phyloP scores from a whole-genome alignment of 2,797 vertebrate genomes.

The Masticophis lateralis region DNA sequence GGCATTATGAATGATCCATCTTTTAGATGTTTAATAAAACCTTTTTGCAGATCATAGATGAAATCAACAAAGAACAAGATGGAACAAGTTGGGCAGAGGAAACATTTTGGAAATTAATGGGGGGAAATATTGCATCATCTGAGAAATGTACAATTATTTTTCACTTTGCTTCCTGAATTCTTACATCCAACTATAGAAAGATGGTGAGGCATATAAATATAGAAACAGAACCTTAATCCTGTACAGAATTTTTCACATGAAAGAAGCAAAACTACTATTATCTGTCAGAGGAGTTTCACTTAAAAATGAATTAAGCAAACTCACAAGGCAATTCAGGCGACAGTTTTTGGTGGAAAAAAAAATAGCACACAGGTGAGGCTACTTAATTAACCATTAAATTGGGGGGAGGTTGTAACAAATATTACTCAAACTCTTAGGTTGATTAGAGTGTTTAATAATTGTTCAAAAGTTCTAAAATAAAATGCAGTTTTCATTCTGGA shows the following conservation, averaged over 20 bases:
- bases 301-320: slow-evolving; percentile 23
- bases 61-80: slow-evolving; percentile 18
- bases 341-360: accelerated
- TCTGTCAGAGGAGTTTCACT: slow-evolving; percentile 12
- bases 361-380: slow-evolving; percentile 17
- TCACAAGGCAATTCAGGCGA: slow-evolving; percentile 28
- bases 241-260: slow-evolving; percentile 2
- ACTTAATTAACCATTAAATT: slow-evolving; percentile 10
- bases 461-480: not conserved
- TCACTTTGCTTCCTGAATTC: slow-evolving; percentile 22
- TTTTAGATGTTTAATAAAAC: not conserved
- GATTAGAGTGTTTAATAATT: not conserved
- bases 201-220: not conserved
- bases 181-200: not conserved
- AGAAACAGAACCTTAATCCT: slow-evolving; percentile 16
- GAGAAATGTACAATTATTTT: not conserved
- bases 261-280: not conserved
- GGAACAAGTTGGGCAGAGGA: not conserved
- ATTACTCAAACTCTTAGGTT: slow-evolving; percentile 13
- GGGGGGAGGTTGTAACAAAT: not conserved
- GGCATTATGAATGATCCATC: not conserved
- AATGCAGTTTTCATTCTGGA: not conserved
- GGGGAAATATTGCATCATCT: not conserved
- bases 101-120: not conserved
- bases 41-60: slow-evolving; percentile 2